Evolutionary conservation across 1,140 invertebrate species (phyloP).

Genomic region (Eciton burchellii): DNA sequence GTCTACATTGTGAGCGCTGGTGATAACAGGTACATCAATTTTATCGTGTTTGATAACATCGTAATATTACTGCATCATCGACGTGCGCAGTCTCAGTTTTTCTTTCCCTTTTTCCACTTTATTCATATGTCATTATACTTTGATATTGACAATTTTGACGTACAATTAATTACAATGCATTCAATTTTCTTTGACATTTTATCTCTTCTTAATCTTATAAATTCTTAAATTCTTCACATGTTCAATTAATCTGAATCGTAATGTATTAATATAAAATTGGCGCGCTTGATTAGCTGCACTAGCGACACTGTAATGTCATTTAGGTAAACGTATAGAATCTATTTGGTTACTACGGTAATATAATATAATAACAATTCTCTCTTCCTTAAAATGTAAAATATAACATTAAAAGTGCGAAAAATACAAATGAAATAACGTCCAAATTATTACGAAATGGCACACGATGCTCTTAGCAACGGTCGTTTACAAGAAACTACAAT

Average conservation of each 20-base stretch:
- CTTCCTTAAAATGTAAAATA: neutral
- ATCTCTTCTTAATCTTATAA: too few species aligned
- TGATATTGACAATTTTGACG: neutral
- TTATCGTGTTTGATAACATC: slow-evolving; percentile 29
- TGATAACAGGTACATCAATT: slow-evolving; percentile 27
- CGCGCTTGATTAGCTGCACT: neutral
- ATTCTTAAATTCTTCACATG: too few species aligned
- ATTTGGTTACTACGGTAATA: slow-evolving; percentile 1
- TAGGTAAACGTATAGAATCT: neutral
- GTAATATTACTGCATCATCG: neutral
- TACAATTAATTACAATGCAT: neutral
- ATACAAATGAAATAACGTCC: neutral
- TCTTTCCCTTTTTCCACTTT: neutral
- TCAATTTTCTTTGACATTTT: neutral
- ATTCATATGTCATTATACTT: neutral
- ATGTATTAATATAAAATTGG: neutral
- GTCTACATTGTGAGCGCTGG: slow-evolving; percentile 24
- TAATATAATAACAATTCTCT: neutral
- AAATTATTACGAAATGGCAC: slow-evolving; percentile 66
- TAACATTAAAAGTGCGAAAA: neutral
- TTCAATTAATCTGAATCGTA: neutral
- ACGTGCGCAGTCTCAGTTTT: neutral
- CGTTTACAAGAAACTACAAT: slow-evolving; percentile 71
- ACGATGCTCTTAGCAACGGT: slow-evolving; percentile 77
- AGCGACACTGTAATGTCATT: neutral